Conservation (phyloP, 2,797 vertebrate genomes). For the Mus caroli region DNA sequence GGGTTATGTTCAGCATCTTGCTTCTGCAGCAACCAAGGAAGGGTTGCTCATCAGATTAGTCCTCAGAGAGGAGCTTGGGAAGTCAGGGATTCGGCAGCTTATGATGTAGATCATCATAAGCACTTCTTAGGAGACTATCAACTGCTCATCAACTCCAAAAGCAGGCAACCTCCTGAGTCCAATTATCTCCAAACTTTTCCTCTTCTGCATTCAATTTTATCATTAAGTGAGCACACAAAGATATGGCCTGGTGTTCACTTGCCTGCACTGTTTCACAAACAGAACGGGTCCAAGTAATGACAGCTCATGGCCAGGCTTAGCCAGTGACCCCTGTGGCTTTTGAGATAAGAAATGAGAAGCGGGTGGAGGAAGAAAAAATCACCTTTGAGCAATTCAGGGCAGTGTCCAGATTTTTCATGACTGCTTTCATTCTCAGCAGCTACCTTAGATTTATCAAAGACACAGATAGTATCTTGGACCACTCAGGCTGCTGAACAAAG, state of each 20-base stretch:
- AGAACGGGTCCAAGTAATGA: conserved; percentile 1
- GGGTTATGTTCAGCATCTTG: not conserved
- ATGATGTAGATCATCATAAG: conserved; percentile 64
- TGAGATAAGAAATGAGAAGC: not conserved
- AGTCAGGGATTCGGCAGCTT: conserved; percentile 30
- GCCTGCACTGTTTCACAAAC: not conserved
- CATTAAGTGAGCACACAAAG: conserved; percentile 70
- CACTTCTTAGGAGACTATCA: conserved; percentile 77
- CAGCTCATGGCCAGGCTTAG: not conserved
- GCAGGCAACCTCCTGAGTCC: conserved; percentile 73
- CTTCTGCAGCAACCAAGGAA: not conserved
- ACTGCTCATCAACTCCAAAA: conserved; percentile 72
- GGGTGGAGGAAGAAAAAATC: not conserved
- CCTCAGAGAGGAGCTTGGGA: not conserved
- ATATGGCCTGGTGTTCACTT: conserved; percentile 32
- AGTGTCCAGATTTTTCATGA: not conserved
- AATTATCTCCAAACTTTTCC: conserved; percentile 81
- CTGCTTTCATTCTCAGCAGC: not conserved
- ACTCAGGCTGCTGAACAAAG: not conserved
- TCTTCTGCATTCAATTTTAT: conserved; percentile 75
- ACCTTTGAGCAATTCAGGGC: rapidly evolving
- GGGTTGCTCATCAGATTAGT: rapidly evolving
- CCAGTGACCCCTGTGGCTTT: rapidly evolving
- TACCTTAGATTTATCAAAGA: not conserved
- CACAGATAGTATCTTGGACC: not conserved